Conservation (phyloP, 92 coral and sea anemone species). For the Parazoanthus swiftii region DNA sequence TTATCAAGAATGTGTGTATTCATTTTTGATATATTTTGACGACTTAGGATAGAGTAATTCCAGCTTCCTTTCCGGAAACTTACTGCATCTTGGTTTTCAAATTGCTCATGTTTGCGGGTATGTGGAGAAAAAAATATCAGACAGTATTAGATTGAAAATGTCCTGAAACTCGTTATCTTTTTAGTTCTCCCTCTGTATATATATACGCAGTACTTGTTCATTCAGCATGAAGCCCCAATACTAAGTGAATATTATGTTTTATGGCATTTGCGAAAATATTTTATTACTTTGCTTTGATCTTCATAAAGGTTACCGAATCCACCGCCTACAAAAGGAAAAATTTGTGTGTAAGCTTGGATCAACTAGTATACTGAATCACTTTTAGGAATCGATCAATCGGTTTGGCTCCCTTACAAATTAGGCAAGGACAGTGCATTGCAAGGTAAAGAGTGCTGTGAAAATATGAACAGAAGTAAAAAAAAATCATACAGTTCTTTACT, state of each 20-base stretch:
- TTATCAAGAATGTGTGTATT: not conserved
- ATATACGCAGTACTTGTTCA: too few relatives aligned
- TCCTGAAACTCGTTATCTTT: not conserved
- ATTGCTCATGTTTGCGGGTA: not conserved
- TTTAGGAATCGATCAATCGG: not conserved
- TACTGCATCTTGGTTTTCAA: not conserved
- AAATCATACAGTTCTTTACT: not conserved
- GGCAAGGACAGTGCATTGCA: not conserved
- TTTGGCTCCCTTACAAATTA: not conserved
- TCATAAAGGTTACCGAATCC: not conserved
- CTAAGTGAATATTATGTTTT: too few relatives aligned
- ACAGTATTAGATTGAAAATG: not conserved
- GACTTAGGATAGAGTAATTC: not conserved
- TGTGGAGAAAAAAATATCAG: not conserved
- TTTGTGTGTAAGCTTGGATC: not conserved
- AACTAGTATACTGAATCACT: not conserved
- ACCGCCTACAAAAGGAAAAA: not conserved
- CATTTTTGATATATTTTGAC: not conserved
- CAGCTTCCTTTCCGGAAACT: not conserved
- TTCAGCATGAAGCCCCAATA: too few relatives aligned
- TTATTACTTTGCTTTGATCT: not conserved
- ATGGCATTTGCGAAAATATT: not conserved
- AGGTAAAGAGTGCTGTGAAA: too few relatives aligned
- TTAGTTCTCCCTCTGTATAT: too few relatives aligned
- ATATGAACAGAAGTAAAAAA: too few relatives aligned